phyloP scores from a whole-genome alignment of 2,113 vertebrate genomes.

The Cariama cristata region DNA sequence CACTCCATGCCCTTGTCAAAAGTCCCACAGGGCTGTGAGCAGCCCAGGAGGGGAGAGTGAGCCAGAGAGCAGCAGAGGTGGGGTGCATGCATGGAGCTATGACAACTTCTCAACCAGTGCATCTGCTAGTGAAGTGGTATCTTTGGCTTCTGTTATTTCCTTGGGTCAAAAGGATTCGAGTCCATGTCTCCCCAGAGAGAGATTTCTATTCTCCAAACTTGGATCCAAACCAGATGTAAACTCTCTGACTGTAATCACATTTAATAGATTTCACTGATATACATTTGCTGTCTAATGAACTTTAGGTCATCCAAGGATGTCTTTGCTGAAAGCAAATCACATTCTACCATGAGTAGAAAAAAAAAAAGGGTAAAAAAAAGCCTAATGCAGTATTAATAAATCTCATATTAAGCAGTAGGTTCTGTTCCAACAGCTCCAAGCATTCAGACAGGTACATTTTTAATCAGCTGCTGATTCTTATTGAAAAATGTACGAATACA shows the following conservation, averaged over 20 bases:
- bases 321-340: neutral
- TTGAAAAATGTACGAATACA: constrained; percentile 48
- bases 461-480: constrained; percentile 48
- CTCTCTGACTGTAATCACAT: neutral
- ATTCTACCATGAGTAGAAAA: fast-evolving
- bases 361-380: neutral
- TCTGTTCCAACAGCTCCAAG: constrained; percentile 41
- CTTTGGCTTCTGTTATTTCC: neutral
- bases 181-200: neutral
- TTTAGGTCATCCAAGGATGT: neutral
- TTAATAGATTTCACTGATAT: neutral
- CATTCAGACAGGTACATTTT: constrained; percentile 35
- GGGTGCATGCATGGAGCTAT: fast-evolving
- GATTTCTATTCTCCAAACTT: neutral
- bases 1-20: too few relatives aligned
- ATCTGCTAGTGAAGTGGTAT: neutral
- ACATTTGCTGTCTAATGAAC: neutral
- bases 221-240: neutral
- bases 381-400: constrained; percentile 25
- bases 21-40: neutral
- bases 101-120: neutral
- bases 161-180: neutral
- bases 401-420: constrained; percentile 6
- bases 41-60: fast-evolving
- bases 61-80: neutral